Conservation (phyloP, 2,888 invertebrate species). For the Idaea biselata region DNA sequence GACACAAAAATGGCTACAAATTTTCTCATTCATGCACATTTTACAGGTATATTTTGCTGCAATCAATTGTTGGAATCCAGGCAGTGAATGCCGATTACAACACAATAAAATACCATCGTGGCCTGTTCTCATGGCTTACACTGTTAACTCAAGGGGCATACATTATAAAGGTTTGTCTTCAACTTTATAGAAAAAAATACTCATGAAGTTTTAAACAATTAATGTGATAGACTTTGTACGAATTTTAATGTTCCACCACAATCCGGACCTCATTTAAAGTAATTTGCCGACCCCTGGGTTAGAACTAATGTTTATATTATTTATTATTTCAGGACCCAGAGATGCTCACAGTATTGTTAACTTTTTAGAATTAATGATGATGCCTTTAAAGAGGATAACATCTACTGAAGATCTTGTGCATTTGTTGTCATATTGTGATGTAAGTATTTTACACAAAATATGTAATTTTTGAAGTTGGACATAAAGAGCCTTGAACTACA, state of each 20-base stretch:
- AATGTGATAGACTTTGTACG: too few species aligned
- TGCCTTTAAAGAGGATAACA: constrained; percentile 86
- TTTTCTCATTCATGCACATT: constrained; percentile 11
- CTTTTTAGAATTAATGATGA: constrained; percentile 86
- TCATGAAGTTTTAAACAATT: too few species aligned
- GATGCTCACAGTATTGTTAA: constrained; percentile 81
- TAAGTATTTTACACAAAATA: constrained; percentile 62
- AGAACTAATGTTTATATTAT: not conserved
- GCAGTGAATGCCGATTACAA: constrained; percentile 88
- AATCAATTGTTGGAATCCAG: constrained; percentile 96
- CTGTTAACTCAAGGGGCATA: constrained; percentile 77
- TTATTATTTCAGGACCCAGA: constrained; percentile 66
- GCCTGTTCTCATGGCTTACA: constrained; percentile 92
- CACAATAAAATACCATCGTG: constrained; percentile 86
- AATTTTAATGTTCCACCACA: too few species aligned
- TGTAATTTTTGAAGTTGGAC: not conserved
- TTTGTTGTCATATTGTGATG: constrained; percentile 84
- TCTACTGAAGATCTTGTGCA: constrained; percentile 81
- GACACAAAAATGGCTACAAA: too few species aligned
- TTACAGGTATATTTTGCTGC: constrained; percentile 90
- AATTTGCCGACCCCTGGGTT: too few species aligned
- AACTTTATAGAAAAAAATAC: too few species aligned
- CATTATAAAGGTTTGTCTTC: constrained; percentile 64
- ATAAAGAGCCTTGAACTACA: too few species aligned
- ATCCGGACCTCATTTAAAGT: too few species aligned